Base-by-base conservation (phyloP, 1,140 invertebrate species). In the Lordiphosa clarofinis region DNA sequence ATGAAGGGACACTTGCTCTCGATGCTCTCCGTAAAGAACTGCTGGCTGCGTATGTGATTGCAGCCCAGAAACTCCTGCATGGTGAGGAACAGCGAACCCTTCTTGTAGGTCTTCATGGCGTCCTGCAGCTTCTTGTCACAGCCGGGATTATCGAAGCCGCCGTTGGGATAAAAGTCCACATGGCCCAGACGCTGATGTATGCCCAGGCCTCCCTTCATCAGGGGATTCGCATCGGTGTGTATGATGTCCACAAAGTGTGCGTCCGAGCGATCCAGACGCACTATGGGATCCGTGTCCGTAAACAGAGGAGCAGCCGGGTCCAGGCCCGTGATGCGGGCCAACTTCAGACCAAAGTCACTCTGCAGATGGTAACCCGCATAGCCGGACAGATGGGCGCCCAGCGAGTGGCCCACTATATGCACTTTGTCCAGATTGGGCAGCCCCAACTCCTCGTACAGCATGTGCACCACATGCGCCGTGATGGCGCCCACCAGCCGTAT, bases 301-400 rank as follows among this genome's bases (percentile, higher is more conserved):
- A 98, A 98, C 84, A 97, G 94, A 0, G 97, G 97, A 56, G 96
- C 96, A 0, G 97, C 97, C 0, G 97, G 97, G 90, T 99, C 97
- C 66, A 98, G 76, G 1, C 95, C 96, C 88, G 91, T 90, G 66
- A 93, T 93, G 39, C 93, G 87, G 10, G 92, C 94, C n/a, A 96
- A 66, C 59, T 90, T 93, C 3, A 94, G 73, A 49, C 91, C 91
- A 64, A 92, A 94, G 63, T 92, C 91, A 59, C 90, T 91, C 89
- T 92, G 91, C 37, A 97, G 87, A 15, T 92, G 91, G 66, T 93
- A 92, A 1, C 96, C 96, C 9, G 94, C 91, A 86, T 97, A 97
- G 4, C 96, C 96, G 46, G 92, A 93, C 5, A 96, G 90, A 90
- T 98, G 97, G 6, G 94, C 92, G 0, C 96, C 97, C 3, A 98